A percentile compares a stretch with the other conserved stretches of the same genome.
Evolutionary conservation across 2,113 vertebrate species (phyloP).

Genomic region (Scalopus aquaticus): DNA sequence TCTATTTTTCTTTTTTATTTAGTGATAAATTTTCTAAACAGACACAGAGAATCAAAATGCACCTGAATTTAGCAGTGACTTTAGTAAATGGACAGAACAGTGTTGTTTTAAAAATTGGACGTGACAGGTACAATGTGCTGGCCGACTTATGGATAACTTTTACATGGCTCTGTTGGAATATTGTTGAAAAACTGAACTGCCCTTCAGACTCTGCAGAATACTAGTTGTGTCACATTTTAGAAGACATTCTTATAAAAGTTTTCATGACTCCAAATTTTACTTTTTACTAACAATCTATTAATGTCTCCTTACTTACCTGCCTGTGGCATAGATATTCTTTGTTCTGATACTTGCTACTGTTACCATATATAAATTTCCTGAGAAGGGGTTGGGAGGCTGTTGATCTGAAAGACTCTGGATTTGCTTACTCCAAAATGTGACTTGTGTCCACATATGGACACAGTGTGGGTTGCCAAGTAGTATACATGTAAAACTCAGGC

Average conservation of each 20-base stretch:
- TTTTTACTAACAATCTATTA: conserved; percentile 38
- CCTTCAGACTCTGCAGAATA: neutral
- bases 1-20: neutral
- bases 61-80: neutral
- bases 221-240: conserved; percentile 27
- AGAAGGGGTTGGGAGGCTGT: neutral
- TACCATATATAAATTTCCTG: neutral
- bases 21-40: conserved; percentile 18
- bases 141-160: neutral
- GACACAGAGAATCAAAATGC: neutral
- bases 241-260: conserved; percentile 52
- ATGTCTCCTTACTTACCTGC: neutral
- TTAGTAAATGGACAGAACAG: neutral
- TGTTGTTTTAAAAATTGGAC: neutral
- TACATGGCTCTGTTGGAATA: neutral
- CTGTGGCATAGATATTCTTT: neutral
- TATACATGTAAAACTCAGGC: neutral
- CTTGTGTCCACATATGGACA: neutral
- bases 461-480: neutral
- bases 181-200: neutral
- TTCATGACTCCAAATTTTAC: conserved; percentile 35
- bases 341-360: neutral
- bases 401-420: neutral
- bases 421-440: neutral
- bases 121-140: neutral